phyloP scores from a whole-genome alignment of 2,797 vertebrate genomes.

The Lemur catta region DNA sequence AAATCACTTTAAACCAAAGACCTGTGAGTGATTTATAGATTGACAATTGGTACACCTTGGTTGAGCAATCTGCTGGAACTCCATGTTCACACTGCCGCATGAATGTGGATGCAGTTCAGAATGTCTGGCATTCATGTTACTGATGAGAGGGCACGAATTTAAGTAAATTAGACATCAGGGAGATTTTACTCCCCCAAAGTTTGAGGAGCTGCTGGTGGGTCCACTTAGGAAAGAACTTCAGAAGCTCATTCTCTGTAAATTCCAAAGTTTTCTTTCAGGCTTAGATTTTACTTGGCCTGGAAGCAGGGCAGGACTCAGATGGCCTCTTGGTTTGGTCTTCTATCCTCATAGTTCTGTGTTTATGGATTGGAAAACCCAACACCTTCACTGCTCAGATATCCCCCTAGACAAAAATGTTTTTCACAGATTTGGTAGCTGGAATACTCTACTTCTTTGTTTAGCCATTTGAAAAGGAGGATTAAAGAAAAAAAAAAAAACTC shows the following conservation, averaged over 20 bases:
- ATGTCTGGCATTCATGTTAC: not conserved
- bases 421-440: conserved; percentile 64
- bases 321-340: not conserved
- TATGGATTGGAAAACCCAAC: conserved; percentile 51
- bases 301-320: not conserved
- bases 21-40: not conserved
- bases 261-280: not conserved
- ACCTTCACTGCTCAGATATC: conserved; percentile 44
- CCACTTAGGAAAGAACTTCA: not conserved
- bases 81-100: not conserved
- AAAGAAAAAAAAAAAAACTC: not conserved
- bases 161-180: not conserved
- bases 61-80: not conserved
- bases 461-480: conserved; percentile 73
- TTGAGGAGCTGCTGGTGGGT: not conserved
- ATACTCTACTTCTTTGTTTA: conserved; percentile 70
- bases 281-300: not conserved
- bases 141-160: not conserved
- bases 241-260: not conserved
- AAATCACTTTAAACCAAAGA: not conserved
- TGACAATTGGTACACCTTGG: not conserved
- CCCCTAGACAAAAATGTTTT: conserved; percentile 47
- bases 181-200: not conserved
- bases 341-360: not conserved
- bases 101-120: not conserved